Percentiles rank a stretch among this genome's conserved stretches.
Evolutionary conservation across 1,140 invertebrate species (phyloP).

Genomic region (Neocloeon triangulifer): DNA sequence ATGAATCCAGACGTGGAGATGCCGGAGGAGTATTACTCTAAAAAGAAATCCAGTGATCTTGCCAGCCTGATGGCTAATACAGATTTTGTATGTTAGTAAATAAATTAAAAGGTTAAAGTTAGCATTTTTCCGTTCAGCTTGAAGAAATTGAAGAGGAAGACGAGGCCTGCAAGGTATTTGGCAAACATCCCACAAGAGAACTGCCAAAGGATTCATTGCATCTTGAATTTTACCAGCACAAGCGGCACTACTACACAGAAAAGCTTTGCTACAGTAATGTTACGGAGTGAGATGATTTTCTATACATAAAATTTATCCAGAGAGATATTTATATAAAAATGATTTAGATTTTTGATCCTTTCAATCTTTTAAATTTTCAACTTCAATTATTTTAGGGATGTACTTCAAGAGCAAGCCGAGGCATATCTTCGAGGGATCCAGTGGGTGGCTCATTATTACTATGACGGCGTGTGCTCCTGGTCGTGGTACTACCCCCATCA

Average conservation of each 20-base stretch:
- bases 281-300: slow-evolving; percentile 13
- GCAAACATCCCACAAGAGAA: too few relatives aligned
- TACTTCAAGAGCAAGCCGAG: slow-evolving; percentile 55
- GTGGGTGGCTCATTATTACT: slow-evolving; percentile 94
- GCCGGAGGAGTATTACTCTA: background rate
- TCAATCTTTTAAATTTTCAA: slow-evolving; percentile 6
- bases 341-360: slow-evolving; percentile 2
- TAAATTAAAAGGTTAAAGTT: too few relatives aligned
- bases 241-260: slow-evolving; percentile 76
- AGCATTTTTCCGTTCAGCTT: too few relatives aligned
- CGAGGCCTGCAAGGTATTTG: background rate
- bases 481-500: slow-evolving; percentile 91
- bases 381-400: slow-evolving; percentile 29
- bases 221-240: slow-evolving; percentile 63
- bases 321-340: slow-evolving; percentile 1
- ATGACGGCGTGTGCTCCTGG: slow-evolving; percentile 89
- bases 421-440: slow-evolving; percentile 83
- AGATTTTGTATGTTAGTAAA: too few relatives aligned
- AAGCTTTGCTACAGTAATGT: slow-evolving; percentile 63
- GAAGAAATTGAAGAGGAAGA: slow-evolving; percentile 8
- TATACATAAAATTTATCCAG: slow-evolving; percentile 5
- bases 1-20: slow-evolving; percentile 46
- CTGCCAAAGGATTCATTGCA: slow-evolving; percentile 14
- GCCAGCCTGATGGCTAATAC: slow-evolving; percentile 3
- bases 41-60: slow-evolving; percentile 2